phyloP scores from a whole-genome alignment of 2,113 vertebrate genomes.

The Meriones unguiculatus region DNA sequence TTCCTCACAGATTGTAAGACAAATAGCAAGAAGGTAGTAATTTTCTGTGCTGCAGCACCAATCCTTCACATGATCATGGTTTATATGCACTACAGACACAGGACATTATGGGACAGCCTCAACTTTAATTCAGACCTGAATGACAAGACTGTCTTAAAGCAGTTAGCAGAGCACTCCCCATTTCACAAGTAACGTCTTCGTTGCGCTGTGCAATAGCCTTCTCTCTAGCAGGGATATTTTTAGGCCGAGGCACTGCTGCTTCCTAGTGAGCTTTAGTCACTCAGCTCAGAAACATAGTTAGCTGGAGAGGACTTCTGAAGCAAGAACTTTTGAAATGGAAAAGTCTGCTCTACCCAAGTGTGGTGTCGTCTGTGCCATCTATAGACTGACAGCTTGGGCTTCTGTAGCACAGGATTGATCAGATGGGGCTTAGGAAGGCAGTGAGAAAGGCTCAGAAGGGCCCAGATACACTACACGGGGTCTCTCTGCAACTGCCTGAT shows the following conservation, averaged over 20 bases:
- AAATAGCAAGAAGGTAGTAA: not conserved
- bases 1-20: not conserved
- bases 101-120: not conserved
- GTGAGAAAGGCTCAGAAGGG: not conserved
- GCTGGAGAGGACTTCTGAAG: not conserved
- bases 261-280: not conserved
- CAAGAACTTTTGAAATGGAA: not conserved
- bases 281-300: not conserved
- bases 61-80: not conserved
- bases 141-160: not conserved
- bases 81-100: not conserved
- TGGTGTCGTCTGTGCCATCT: no score
- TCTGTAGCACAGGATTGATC: accelerated
- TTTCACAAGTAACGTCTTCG: not conserved
- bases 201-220: not conserved
- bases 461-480: not conserved
- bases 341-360: not conserved
- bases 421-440: not conserved
- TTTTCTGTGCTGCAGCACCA: not conserved
- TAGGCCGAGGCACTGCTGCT: not conserved
- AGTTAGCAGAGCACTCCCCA: not conserved
- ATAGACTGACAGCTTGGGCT: not conserved
- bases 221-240: not conserved
- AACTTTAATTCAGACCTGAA: conserved; percentile 37
- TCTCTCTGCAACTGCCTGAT: not conserved